Base-by-base conservation (phyloP, 2,797 vertebrate species). In the Antennarius maculatus region DNA sequence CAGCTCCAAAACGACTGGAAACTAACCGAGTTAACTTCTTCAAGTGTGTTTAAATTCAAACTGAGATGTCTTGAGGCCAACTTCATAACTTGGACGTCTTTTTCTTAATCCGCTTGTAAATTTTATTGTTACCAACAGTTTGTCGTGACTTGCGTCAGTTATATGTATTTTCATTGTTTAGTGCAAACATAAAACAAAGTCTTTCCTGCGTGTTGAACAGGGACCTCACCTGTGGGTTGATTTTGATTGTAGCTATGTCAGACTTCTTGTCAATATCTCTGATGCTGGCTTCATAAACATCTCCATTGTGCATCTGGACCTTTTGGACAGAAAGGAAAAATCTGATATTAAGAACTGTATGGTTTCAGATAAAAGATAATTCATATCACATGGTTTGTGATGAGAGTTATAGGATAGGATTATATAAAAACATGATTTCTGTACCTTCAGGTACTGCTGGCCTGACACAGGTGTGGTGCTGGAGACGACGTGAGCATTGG, bases 261-360 rank as follows among this genome's bases (percentile, higher is more conserved):
- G 96, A 95, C 80, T 97, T 98, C 83, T 96, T 96, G 86, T 98
- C 96, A 1, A 98, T 96, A 84, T 98, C 95, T 82, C 91, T 94
- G 82, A 98, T 96, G 15, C 79, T 94, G 66, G 97, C 97, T 76
- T 98, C 96, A 8, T 95, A 94, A 0, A 93, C 85, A 14, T 97
- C 92, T 0, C 97, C 96, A 0, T 90, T 89, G 50, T 96, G 96
- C 71, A 97, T 94, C 85, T 97, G 96, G 51, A 98, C 97, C 86
- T 88, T 43, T 1, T 61, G 45, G 23, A 28, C 43, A 46, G 31
- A 64, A 23, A 1, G 42, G 16, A 41, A 5, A 11, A 17, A 41
- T 8, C 14, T 60, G 23, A 54, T 48, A 13, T 48, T 3, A 68
- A n/a, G 14, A 46, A n/a, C 3, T 34, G 2, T 41, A 41, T 41